Percentiles rank a stretch among this genome's conserved stretches.
Evolutionary conservation across 2,113 vertebrate genomes (phyloP).

Genomic region (Malurus melanocephalus): DNA sequence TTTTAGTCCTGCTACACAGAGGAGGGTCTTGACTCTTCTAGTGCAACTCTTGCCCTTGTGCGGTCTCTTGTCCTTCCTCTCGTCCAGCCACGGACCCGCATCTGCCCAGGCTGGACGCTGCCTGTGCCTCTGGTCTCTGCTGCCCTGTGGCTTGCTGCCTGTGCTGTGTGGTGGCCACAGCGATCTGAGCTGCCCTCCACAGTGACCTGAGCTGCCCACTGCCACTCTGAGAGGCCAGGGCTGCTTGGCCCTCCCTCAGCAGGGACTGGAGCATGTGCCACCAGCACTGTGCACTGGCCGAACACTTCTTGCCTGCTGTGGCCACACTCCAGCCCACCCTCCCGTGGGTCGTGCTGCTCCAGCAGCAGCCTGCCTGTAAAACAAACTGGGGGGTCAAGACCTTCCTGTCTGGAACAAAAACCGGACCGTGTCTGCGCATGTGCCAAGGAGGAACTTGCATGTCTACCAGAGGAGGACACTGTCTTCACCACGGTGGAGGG

Average conservation of each 20-base stretch:
- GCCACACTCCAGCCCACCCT: not conserved
- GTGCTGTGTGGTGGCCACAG: not conserved
- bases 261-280: fast-evolving
- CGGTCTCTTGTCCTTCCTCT: not conserved
- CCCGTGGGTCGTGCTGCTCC: not conserved
- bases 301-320: fast-evolving
- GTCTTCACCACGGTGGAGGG: slow-evolving; percentile 27
- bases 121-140: not conserved
- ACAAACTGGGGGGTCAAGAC: slow-evolving; percentile 35
- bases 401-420: slow-evolving; percentile 38
- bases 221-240: not conserved
- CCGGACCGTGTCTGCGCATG: not conserved
- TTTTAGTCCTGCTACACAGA: slow-evolving; percentile 44
- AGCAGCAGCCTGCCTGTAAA: not conserved
- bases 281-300: fast-evolving
- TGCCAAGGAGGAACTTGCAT: slow-evolving; percentile 52
- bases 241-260: not conserved
- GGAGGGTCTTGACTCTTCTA: slow-evolving; percentile 57
- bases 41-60: slow-evolving; percentile 23
- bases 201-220: not conserved
- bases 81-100: not conserved
- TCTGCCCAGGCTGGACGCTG: not conserved
- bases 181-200: not conserved
- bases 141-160: not conserved
- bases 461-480: slow-evolving; percentile 39